A percentile compares a stretch with the other conserved stretches of the same genome.
phyloP scores from a whole-genome alignment of 2,113 vertebrate species.

The Cyanoramphus novaezelandiae region DNA sequence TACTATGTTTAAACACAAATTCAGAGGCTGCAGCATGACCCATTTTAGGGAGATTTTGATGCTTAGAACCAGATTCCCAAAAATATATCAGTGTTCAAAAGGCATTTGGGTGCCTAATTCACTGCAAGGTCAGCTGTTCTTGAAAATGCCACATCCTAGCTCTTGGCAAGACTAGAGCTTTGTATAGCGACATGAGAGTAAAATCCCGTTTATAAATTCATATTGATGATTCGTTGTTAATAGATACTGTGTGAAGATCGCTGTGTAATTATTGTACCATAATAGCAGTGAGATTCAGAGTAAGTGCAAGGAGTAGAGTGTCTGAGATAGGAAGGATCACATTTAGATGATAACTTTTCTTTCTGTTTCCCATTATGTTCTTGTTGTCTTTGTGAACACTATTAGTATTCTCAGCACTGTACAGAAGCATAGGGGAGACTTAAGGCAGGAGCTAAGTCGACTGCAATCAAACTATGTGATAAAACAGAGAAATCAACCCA shows the following conservation, averaged over 20 bases:
- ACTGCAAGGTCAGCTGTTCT: neutral
- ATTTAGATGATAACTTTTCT: neutral
- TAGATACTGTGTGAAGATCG: neutral
- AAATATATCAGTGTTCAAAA: neutral
- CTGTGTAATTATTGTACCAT: neutral
- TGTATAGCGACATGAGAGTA: neutral
- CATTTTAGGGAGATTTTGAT: neutral
- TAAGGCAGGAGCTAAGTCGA: neutral
- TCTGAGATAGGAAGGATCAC: neutral
- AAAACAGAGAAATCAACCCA: neutral
- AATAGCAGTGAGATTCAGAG: neutral
- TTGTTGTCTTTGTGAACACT: neutral
- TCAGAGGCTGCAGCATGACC: neutral
- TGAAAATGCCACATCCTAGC: neutral
- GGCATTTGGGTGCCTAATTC: neutral
- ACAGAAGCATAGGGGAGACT: neutral
- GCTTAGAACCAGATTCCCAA: neutral
- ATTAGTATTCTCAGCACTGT: neutral
- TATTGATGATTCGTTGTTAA: neutral
- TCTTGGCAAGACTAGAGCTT: neutral
- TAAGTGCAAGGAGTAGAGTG: neutral
- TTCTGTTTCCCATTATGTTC: neutral
- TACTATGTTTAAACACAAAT: neutral
- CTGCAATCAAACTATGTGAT: neutral
- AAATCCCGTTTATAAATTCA: neutral